Evolutionary conservation across 2,888 invertebrate species (phyloP), one percentile per base, ranked within the genome.

Genomic region (Drosophila meridiana): DNA sequence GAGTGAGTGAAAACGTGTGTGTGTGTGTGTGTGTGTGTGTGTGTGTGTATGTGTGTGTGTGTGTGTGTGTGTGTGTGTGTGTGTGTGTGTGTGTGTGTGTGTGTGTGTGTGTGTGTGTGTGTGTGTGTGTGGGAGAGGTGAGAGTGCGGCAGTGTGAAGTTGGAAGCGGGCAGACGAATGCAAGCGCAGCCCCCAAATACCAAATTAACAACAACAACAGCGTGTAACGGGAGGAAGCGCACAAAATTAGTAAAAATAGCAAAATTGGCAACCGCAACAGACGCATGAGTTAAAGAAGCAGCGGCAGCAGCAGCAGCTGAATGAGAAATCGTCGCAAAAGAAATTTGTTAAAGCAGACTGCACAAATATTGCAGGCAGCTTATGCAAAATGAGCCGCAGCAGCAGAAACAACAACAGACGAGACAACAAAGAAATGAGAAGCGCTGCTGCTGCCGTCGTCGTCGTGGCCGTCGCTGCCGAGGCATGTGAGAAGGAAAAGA

Each of bases 171-270:
- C 38, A 71, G 38, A 14, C 42, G 65, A 68, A 71, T 90, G 89
- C 89, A 89, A 82, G 87, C 82, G 81, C 81, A 89, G 87, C 80
- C 83, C 86, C 83, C 82, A 85, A 88, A 86, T 72, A 80, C 68
- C 68, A 59, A 63, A 82, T 62, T 45, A 75, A 69, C 13, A 47
- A 50, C 36, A 60, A 36, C n/a, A 57, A 13, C 42, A 57, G 32
- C 43, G 32, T 20, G 42, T 4, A 26, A 45, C 47, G 34, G 55
- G 6, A 56, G 69, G 61, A 60, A 53, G 69, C 69, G 55, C 55
- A 68, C 69, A 61, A 87, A 87, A 88, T 86, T 85, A 83, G 78
- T 66, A 73, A 87, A 73, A 85, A 71, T 34, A 76, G 76, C 65
- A 65, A 85, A 83, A 73, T 43, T 76, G 86, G 76, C 70, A 82